Evolutionary conservation across 35 echinoderm and acorn worm species (phyloP).

Genomic region (Heliocidaris tuberculata): DNA sequence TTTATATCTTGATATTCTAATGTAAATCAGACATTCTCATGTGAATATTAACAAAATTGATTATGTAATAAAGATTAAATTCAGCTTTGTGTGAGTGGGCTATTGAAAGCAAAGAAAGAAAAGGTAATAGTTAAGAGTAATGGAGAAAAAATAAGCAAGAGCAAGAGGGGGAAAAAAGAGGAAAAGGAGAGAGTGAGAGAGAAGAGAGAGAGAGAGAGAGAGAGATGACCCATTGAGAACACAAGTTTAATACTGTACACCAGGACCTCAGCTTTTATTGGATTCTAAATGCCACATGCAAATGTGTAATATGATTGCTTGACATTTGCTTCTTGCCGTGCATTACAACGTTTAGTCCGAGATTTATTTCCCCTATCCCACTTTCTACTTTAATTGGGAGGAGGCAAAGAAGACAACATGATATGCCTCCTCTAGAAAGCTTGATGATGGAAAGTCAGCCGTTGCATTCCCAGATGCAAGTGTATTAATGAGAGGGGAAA

Average conservation of each 20-base stretch:
- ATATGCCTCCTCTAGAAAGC: not conserved
- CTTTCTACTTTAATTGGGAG: not conserved
- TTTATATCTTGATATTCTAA: no score
- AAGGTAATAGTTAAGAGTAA: not conserved
- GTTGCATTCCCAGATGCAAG: not conserved
- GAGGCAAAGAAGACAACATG: not conserved
- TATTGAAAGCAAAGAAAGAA: not conserved
- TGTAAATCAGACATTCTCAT: no score
- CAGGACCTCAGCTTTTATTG: slow-evolving; percentile 6
- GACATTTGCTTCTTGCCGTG: slow-evolving; percentile 1
- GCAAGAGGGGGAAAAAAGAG: not conserved
- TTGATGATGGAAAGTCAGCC: not conserved
- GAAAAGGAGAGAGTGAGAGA: not conserved
- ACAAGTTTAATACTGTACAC: slow-evolving; percentile 10
- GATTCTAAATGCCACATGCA: slow-evolving; percentile 46
- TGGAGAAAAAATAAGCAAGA: not conserved
- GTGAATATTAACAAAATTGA: no score
- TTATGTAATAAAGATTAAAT: not conserved
- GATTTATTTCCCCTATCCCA: not conserved
- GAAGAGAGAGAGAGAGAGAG: not conserved
- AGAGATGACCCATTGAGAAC: not conserved
- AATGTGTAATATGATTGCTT: slow-evolving; percentile 40
- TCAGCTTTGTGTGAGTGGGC: no score
- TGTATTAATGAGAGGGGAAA: not conserved
- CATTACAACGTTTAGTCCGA: not conserved